These are phyloP conservation scores for Heliconius hermathena DNA, from an alignment of 1,140 invertebrate species.

Conservation along the genomic window DNA sequence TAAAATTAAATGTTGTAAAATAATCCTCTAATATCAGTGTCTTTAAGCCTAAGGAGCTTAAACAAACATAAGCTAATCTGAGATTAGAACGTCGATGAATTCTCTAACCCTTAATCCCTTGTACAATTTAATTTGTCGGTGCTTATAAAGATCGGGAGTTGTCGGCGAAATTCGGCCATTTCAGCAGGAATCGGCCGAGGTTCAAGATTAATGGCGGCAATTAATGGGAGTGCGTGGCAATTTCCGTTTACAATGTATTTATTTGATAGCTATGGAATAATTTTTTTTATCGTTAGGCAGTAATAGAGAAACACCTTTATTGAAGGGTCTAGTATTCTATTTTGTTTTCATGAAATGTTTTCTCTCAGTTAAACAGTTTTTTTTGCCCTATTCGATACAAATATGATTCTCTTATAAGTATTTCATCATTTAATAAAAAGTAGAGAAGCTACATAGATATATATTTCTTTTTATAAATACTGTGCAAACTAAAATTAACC, in stretches of 20 bases:
- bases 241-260: slow-evolving; percentile 38
- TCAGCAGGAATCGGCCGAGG: slow-evolving; percentile 50
- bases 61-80: slow-evolving; percentile 43
- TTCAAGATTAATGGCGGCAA: slow-evolving; percentile 64
- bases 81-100: slow-evolving; percentile 41
- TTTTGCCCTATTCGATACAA: too few relatives aligned
- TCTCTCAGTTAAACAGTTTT: neutral
- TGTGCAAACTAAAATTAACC: neutral
- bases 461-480: too few relatives aligned
- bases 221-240: slow-evolving; percentile 51
- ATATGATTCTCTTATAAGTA: too few relatives aligned
- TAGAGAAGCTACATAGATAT: too few relatives aligned
- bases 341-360: neutral
- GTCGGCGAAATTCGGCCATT: slow-evolving; percentile 44
- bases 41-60: slow-evolving; percentile 39
- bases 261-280: slow-evolving; percentile 5
- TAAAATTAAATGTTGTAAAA: neutral
- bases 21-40: slow-evolving; percentile 16
- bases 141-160: slow-evolving; percentile 30
- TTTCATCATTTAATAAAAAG: too few relatives aligned
- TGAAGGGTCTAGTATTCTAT: neutral
- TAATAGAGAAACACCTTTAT: neutral
- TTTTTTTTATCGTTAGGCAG: neutral
- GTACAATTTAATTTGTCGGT: slow-evolving; percentile 35
- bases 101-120: slow-evolving; percentile 41